phyloP scores from a whole-genome alignment of 2,113 vertebrate species.

The Grus americana region DNA sequence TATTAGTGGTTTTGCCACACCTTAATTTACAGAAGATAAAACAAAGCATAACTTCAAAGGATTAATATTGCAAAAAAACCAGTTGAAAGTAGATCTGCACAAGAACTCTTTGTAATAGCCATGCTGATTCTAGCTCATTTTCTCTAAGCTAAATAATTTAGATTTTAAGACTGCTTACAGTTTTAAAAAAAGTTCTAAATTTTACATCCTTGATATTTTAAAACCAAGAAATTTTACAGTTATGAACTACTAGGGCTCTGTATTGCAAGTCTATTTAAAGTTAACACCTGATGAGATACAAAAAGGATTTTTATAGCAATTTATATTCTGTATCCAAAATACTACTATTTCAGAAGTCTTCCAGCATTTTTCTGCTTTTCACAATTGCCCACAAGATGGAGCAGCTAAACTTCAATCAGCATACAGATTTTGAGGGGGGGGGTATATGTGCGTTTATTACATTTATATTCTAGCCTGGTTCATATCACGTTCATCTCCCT shows the following conservation, averaged over 20 bases:
- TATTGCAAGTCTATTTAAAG: not conserved
- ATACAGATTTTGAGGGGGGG: not conserved
- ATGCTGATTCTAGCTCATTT: not conserved
- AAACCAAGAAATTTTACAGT: not conserved
- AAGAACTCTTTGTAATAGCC: not conserved
- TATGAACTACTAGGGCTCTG: not conserved
- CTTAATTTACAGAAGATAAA: not conserved
- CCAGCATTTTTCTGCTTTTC: not conserved
- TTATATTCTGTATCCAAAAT: not conserved
- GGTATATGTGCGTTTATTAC: rapidly evolving
- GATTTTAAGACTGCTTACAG: not conserved
- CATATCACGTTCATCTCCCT: not conserved
- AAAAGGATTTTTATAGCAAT: not conserved
- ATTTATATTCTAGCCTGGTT: not conserved
- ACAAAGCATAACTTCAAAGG: not conserved
- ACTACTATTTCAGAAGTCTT: not conserved
- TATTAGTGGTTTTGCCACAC: not conserved
- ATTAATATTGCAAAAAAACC: not conserved
- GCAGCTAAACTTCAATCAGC: not conserved
- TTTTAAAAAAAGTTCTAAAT: not conserved
- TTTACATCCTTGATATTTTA: not conserved
- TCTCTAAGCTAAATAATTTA: not conserved
- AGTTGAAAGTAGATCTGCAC: not conserved
- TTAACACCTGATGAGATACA: not conserved
- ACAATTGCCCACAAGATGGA: constrained; percentile 42